phyloP scores from a whole-genome alignment of 1,140 invertebrate species.

The Drosophila tsacasi region DNA sequence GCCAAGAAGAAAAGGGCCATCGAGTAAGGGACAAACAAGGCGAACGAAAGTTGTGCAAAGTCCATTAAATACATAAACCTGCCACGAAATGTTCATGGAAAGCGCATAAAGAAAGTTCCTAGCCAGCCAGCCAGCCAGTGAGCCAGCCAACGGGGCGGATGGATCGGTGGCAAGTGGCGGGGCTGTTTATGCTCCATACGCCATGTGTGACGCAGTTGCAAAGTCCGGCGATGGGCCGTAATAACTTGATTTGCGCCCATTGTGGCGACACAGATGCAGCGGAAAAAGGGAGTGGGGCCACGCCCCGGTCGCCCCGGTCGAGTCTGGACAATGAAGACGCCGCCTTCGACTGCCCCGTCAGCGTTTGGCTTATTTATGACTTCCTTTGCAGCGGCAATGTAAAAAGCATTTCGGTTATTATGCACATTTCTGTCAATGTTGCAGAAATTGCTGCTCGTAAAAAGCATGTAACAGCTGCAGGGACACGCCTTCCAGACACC shows the following conservation, averaged over 20 bases:
- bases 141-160: conserved; percentile 33
- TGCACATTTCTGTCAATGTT: conserved; percentile 75
- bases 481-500: conserved; percentile 43
- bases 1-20: conserved; percentile 29
- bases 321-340: conserved; percentile 52
- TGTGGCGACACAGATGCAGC: conserved; percentile 77
- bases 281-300: conserved; percentile 48
- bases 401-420: conserved; percentile 63
- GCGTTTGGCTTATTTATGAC: conserved; percentile 76
- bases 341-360: conserved; percentile 66
- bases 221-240: conserved; percentile 56
- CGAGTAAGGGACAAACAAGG: conserved; percentile 19
- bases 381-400: conserved; percentile 72
- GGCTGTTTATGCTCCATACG: conserved; percentile 72
- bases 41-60: conserved; percentile 72
- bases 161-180: conserved; percentile 63
- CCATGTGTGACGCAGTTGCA: conserved; percentile 72
- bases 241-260: conserved; percentile 80
- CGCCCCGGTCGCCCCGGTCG: conserved; percentile 22
- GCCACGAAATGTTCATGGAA: conserved; percentile 83
- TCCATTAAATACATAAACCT: conserved; percentile 84
- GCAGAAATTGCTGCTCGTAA: conserved; percentile 78
- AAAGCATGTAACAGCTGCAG: conserved; percentile 64
- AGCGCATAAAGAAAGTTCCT: conserved; percentile 83
- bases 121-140: conserved; percentile 26